A percentile compares a stretch with the other conserved stretches of the same genome.
Conservation (phyloP, 2,888 invertebrate genomes). For the Octodonta nipae region DNA sequence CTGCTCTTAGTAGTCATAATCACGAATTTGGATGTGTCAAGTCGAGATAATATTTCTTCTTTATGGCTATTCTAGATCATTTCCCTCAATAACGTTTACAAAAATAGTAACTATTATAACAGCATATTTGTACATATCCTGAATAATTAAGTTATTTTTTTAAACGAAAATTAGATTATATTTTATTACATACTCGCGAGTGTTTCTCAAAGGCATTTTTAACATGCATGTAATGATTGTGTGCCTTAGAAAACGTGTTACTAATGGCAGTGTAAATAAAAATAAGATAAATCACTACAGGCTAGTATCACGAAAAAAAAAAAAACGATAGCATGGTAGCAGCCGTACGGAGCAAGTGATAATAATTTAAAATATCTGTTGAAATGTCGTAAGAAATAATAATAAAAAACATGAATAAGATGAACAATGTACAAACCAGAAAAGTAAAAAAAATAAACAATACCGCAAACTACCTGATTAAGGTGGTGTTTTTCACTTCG, state of each 20-base stretch:
- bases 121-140: too few species aligned
- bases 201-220: too few species aligned
- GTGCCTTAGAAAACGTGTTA: conserved; percentile 8
- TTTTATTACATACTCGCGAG: too few species aligned
- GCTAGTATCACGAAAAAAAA: conserved; percentile 11
- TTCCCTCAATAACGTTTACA: too few species aligned
- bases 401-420: conserved; percentile 11
- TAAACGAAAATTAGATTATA: too few species aligned
- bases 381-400: conserved; percentile 11
- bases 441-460: conserved; percentile 21
- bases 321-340: conserved; percentile 1
- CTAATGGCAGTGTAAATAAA: conserved; percentile 12
- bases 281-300: conserved; percentile 9
- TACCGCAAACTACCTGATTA: conserved; percentile 17
- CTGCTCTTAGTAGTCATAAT: too few species aligned
- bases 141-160: too few species aligned
- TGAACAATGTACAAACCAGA: conserved; percentile 13
- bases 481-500: conserved; percentile 22
- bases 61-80: too few species aligned
- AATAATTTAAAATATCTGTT: conserved; percentile 17
- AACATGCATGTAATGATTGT: too few species aligned
- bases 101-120: too few species aligned
- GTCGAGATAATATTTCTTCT: too few species aligned
- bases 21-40: too few species aligned
- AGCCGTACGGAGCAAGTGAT: conserved; percentile 8